Evolutionary conservation across 2,797 vertebrate genomes (phyloP).

Genomic region (Phataginus tetradactyla): DNA sequence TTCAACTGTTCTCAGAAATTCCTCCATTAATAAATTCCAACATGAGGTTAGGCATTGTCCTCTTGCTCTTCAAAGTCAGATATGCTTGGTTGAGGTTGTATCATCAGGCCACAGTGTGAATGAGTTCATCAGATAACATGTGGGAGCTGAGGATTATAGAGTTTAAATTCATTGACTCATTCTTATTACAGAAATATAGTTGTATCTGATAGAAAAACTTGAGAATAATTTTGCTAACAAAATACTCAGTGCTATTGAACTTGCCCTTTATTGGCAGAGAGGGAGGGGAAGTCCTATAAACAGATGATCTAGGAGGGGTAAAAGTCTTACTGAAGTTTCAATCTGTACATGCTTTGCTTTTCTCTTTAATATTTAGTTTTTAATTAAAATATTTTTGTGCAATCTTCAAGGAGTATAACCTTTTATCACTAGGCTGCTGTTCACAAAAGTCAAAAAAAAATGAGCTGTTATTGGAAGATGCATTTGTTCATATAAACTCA

Average conservation of each 20-base stretch:
- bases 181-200: conserved; percentile 10
- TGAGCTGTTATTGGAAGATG: not conserved
- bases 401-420: not conserved
- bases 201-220: not conserved
- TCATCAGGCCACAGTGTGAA: not conserved
- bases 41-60: not conserved
- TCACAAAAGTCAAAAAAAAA: not conserved
- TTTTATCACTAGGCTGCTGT: not conserved
- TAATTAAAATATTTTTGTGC: not conserved
- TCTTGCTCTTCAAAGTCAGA: not conserved
- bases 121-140: not conserved
- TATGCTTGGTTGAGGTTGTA: not conserved
- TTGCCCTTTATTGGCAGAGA: not conserved
- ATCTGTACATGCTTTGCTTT: not conserved
- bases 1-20: not conserved
- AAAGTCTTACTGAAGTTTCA: not conserved
- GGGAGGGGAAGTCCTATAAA: not conserved
- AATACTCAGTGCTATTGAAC: not conserved
- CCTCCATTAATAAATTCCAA: not conserved
- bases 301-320: not conserved
- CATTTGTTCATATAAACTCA: conserved; percentile 9
- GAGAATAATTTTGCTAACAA: conserved; percentile 17
- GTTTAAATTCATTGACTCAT: not conserved
- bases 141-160: not conserved
- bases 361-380: conserved; percentile 6